Percentiles rank a stretch among this genome's conserved stretches.
These are phyloP conservation scores for Carpatolechia fugitivella DNA, from an alignment of 2,888 invertebrate species.

Conservation along the genomic window DNA sequence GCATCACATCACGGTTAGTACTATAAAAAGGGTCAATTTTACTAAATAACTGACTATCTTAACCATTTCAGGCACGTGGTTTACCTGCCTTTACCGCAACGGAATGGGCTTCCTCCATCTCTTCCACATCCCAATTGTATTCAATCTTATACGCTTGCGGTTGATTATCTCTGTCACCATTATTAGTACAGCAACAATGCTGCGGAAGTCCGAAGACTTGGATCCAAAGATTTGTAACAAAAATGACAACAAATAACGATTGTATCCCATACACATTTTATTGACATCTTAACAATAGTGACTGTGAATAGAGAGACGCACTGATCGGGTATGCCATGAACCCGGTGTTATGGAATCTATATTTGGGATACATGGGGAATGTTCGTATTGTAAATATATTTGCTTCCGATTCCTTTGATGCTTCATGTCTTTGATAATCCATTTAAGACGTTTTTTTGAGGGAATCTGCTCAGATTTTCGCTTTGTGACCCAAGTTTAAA, in stretches of 20 bases:
- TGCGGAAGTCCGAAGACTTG: conserved; percentile 59
- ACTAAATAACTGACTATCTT: neutral
- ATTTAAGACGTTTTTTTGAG: conserved; percentile 40
- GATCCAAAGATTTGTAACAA: conserved; percentile 48
- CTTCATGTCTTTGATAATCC: conserved; percentile 34
- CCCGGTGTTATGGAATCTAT: conserved; percentile 30
- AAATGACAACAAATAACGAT: conserved; percentile 68
- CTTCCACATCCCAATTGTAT: neutral
- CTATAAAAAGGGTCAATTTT: too few relatives aligned
- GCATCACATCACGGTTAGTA: too few relatives aligned
- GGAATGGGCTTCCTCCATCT: neutral
- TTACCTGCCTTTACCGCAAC: neutral
- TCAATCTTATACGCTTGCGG: conserved; percentile 43
- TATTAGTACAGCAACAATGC: conserved; percentile 37
- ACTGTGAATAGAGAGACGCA: conserved; percentile 37
- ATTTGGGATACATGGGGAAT: neutral
- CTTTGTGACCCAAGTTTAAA: neutral
- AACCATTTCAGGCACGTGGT: neutral
- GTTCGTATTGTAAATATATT: conserved; percentile 37
- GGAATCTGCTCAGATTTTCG: conserved; percentile 41
- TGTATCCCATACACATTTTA: conserved; percentile 46
- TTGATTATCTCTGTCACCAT: conserved; percentile 39
- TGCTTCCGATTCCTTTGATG: conserved; percentile 31
- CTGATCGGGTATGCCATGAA: conserved; percentile 20
- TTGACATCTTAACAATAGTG: conserved; percentile 46